Evolutionary conservation across 2,888 invertebrate genomes (phyloP).

Genomic region (Heliconius charithonia): DNA sequence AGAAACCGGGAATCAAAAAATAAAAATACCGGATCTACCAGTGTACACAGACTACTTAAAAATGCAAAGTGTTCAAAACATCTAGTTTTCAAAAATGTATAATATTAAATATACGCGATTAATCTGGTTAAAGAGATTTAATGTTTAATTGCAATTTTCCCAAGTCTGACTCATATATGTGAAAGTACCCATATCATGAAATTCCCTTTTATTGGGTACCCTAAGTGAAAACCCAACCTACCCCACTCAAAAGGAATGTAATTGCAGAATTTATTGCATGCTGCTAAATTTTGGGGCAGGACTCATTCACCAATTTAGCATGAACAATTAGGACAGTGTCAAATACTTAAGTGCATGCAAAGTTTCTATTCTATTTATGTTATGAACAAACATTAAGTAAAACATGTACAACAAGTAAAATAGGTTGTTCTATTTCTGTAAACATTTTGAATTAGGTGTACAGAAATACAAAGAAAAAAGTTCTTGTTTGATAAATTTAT

Average conservation of each 20-base stretch:
- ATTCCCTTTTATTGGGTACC: slow-evolving; percentile 53
- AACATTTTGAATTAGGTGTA: neutral
- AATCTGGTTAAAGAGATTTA: too few relatives aligned
- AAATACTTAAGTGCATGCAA: slow-evolving; percentile 18
- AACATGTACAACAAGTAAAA: neutral
- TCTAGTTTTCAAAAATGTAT: too few relatives aligned
- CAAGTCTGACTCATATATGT: neutral
- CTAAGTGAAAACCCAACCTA: slow-evolving; percentile 61
- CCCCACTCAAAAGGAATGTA: slow-evolving; percentile 58
- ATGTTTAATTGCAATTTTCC: neutral
- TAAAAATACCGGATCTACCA: too few relatives aligned
- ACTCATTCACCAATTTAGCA: slow-evolving; percentile 2
- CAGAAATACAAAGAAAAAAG: neutral
- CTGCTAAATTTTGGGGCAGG: slow-evolving; percentile 33
- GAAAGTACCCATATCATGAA: neutral
- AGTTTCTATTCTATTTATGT: neutral
- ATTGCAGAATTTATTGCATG: slow-evolving; percentile 49
- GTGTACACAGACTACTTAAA: too few relatives aligned
- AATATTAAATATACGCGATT: too few relatives aligned
- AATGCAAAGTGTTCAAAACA: too few relatives aligned
- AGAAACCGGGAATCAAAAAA: too few relatives aligned
- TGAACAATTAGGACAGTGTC: slow-evolving; percentile 24
- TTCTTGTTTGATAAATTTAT: neutral
- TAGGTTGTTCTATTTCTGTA: neutral
- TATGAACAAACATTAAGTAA: neutral